Evolutionary conservation across 2,888 invertebrate genomes (phyloP), one percentile per base, ranked within the genome.

Genomic region (Selenia dentaria): DNA sequence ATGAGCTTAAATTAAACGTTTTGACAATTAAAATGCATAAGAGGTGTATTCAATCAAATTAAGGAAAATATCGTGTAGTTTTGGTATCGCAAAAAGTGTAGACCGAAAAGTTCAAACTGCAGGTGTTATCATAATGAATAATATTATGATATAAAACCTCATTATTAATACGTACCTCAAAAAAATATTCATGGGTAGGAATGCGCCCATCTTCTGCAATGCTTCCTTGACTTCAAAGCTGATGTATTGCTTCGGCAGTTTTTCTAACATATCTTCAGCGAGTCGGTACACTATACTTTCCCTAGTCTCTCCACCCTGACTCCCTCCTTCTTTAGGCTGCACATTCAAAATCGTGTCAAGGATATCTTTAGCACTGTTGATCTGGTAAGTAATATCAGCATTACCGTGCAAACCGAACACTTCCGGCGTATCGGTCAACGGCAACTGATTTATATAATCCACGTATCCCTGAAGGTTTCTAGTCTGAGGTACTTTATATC

Each of bases 311-410:
- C 98, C 98, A 0, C 97, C 97, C 50, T 95, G 95, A 11, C 94
- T 93, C 0, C 96, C 97, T 3, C 98, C 96, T 88, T 99, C 98
- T 74, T 99, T 99, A 0, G 99, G 99, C 73, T 99, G 98, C n/a
- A 99, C 98, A 75, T 94, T 98, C 27, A 99, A 92, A 66, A 99
- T 98, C 0, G 98, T 98, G 71, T 98, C 97, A 67, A 99, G 91
- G 71, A 99, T 98, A 58, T 94, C 96, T 86, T 97, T 97, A 14
- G 98, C 97, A 31, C 97, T 97, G 75, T 98, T 98, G 54, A 98
- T 99, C 86, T 98, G 98, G 84, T 98, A 98, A 66, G 98, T 98
- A 56, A 99, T 98, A 75, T 99, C 98, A 36, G 99, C 98, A 83
- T 99, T 99, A 4, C 96, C 92, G 80, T 99, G 98, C 37, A 99